These are phyloP conservation scores for Cheilosia vulpina DNA, from an alignment of 2,888 invertebrate species.

Conservation along the genomic window DNA sequence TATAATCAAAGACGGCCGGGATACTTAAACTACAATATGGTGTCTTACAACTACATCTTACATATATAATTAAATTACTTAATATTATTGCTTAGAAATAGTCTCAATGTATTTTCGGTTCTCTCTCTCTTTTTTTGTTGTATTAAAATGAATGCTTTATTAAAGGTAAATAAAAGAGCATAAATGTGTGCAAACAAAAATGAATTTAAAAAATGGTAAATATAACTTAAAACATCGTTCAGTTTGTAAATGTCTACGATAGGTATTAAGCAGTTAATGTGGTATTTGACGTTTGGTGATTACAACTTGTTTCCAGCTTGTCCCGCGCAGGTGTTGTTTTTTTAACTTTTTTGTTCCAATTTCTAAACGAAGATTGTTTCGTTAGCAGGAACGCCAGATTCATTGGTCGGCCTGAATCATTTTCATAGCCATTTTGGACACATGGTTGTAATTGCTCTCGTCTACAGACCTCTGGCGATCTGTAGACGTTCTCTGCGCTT, in stretches of 20 bases:
- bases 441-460: conserved; percentile 1
- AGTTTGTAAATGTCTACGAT: neutral
- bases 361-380: neutral
- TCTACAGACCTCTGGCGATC: neutral
- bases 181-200: neutral
- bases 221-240: neutral
- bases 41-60: conserved; percentile 53
- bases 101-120: conserved; percentile 15
- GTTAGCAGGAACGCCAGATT: neutral
- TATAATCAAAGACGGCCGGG: conserved; percentile 13
- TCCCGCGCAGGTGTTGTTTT: neutral
- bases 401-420: neutral
- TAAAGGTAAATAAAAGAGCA: conserved; percentile 16
- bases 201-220: conserved; percentile 5
- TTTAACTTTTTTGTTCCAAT: neutral
- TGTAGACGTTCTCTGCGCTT: neutral
- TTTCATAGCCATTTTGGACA: neutral
- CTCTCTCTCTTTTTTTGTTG: conserved; percentile 17
- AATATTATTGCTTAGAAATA: conserved; percentile 55
- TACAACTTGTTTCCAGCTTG: neutral
- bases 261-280: neutral
- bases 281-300: neutral
- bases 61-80: conserved; percentile 37
- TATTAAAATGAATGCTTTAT: conserved; percentile 14
- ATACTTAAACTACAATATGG: conserved; percentile 8